Base-by-base conservation (phyloP, 2,888 invertebrate species). In the Thymelicus lineola region DNA sequence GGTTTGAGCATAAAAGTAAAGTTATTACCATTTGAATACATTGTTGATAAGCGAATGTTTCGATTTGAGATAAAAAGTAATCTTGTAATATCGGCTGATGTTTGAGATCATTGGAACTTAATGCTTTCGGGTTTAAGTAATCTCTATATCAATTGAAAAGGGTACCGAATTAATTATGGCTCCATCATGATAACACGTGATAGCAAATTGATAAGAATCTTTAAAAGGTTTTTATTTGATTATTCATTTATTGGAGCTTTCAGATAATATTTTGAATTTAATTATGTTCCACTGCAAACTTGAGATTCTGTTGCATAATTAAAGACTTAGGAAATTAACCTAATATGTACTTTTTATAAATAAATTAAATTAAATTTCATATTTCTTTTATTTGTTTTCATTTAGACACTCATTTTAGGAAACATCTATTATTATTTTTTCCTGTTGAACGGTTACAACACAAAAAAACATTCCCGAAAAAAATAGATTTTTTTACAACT, bases 171-270 rank as follows among this genome's bases (percentile, higher is more conserved):
- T 68, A 55, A 62, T 68, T 62, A 68, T 28, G 45, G 46, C 35
- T 35, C 17, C 55, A n/a, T 42, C 7, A 20, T 61, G 55, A 67
- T 61, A 61, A 62, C 36, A 36, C 4, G 5, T 67, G 60, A 68
- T 53, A 45, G 17, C 53, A n/a, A 62, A 57, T 15, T 61, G 67
- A 67, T 67, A 62, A 68, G 20, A 62, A 61, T 55, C 65, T 35
- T 57, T 46, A 35, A 50, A 60, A 12, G 46, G 28, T 50, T n/a
- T 62, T 48, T 15, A 15, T 63, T 63, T 38, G 58, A 36, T 58
- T 38, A 15, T 28, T 38, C 14, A 17, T 15, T 48, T 45, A 10
- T 46, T 28, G 9, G 46, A 17, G 83, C 77, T 79, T 80, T 80
- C 50, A 17, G 50, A 7, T 15, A 6, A 50, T 15, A 2, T 20